Evolutionary conservation across 2,797 vertebrate genomes (phyloP).

Genomic region (Takifugu rubripes): DNA sequence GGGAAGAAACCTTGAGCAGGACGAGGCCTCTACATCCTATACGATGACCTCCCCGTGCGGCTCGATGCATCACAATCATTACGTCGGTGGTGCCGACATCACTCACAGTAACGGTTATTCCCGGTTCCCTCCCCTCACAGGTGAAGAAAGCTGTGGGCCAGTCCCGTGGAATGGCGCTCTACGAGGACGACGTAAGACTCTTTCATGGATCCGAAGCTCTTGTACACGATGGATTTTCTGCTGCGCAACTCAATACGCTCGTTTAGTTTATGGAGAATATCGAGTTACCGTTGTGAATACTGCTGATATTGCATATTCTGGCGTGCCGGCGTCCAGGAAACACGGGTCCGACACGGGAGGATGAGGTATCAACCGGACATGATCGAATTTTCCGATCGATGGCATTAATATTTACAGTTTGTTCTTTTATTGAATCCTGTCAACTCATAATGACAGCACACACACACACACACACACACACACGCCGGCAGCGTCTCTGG

Average conservation of each 20-base stretch:
- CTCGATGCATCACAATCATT: neutral
- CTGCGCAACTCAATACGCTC: neutral
- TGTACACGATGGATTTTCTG: neutral
- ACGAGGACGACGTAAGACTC: constrained; percentile 87
- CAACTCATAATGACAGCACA: neutral
- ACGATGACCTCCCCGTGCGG: too few species aligned
- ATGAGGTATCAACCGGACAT: neutral
- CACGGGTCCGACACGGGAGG: neutral
- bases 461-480: too few species aligned
- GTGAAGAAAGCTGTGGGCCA: constrained; percentile 85
- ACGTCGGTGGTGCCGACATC: neutral
- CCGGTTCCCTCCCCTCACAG: constrained; percentile 53
- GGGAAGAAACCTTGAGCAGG: too few species aligned
- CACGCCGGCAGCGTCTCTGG: constrained; percentile 6
- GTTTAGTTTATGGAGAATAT: neutral
- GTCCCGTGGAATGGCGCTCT: constrained; percentile 89
- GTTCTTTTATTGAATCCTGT: too few species aligned
- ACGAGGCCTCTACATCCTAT: too few species aligned
- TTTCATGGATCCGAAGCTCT: too few species aligned
- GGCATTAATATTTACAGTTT: neutral
- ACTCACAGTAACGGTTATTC: neutral
- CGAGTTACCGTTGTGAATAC: too few species aligned
- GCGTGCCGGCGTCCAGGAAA: neutral
- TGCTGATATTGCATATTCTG: too few species aligned
- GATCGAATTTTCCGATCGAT: constrained; percentile 2